A percentile compares a stretch with the other conserved stretches of the same genome.
phyloP scores from a whole-genome alignment of 1,140 invertebrate genomes.

The Steinernema feltiae region DNA sequence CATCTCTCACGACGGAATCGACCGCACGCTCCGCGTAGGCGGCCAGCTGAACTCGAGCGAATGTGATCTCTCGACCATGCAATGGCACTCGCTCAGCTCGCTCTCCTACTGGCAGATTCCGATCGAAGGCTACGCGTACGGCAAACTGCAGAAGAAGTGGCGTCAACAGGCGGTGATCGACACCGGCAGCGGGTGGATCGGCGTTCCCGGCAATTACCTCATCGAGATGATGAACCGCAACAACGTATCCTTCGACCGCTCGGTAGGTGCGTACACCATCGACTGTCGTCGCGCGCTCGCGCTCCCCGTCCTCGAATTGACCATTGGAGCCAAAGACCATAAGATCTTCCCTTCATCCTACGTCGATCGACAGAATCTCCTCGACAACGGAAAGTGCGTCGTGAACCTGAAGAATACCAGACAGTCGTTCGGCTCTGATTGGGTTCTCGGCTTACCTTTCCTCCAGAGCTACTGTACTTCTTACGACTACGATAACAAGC shows the following conservation, averaged over 20 bases:
- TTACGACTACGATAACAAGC: slow-evolving; percentile 1
- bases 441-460: neutral
- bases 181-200: neutral
- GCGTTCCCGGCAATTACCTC: neutral
- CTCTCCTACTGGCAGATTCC: neutral
- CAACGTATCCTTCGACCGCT: neutral
- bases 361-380: neutral
- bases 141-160: neutral
- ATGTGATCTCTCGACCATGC: neutral
- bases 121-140: neutral
- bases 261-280: neutral
- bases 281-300: neutral
- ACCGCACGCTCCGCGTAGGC: neutral
- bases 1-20: neutral
- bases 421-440: neutral
- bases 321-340: neutral
- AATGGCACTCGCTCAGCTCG: neutral
- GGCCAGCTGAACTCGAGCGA: neutral
- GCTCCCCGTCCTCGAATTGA: neutral
- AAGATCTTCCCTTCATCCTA: neutral
- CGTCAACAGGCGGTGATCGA: neutral
- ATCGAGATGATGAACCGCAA: neutral
- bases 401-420: slow-evolving; percentile 2
- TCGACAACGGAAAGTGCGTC: neutral
- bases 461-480: neutral